Evolutionary conservation across 2,797 vertebrate genomes (phyloP), one percentile per base, ranked within the genome.

Genomic region (Hemibagrus guttatus): DNA sequence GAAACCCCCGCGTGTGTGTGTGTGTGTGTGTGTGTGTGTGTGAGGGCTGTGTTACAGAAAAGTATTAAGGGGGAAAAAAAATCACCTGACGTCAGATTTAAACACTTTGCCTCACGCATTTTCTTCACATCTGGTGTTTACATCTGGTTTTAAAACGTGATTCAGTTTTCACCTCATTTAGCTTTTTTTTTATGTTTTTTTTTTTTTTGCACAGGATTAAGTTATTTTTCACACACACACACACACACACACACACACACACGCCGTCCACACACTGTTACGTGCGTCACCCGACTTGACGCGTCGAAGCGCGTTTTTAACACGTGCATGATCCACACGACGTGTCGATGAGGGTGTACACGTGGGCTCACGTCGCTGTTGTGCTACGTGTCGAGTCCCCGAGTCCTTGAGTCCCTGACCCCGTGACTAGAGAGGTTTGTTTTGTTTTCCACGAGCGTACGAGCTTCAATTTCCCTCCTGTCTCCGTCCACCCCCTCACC

Each of bases 401-500:
- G 74, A 54, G 56, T 42, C 26, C 4, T 23, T 3, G 59, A 78
- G 59, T 31, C 28, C 54, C 35, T 39, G 86, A 83, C 7, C 61
- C 39, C 61, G 23, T 1, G 81, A 58, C 31, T 59, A 54, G 74
- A 83, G 84, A 86, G 69, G 88, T 87, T 35, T 83, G 88, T 87
- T 91, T 86, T 90, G 76, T 59, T 90, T 90, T 89, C 85, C 76
- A 83, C 54, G 9, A 68, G 78, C 72, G 81, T 89, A 75, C 86
- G 59, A 86, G 83, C 88, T 89, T 89, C 87, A 87, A 88, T 92
- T 93, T 90, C 82, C 90, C 90, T 93, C 93, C 54, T 80, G 56
- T 6, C 31, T 21, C 8, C 13, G 42, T 52, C 28, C 19, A 39
- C 72, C 26, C 13, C n/a, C 52, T 6, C 2, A 52, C 75, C 28